Conservation (phyloP, 2,888 invertebrate species). For the Caenorhabditis sp. region DNA sequence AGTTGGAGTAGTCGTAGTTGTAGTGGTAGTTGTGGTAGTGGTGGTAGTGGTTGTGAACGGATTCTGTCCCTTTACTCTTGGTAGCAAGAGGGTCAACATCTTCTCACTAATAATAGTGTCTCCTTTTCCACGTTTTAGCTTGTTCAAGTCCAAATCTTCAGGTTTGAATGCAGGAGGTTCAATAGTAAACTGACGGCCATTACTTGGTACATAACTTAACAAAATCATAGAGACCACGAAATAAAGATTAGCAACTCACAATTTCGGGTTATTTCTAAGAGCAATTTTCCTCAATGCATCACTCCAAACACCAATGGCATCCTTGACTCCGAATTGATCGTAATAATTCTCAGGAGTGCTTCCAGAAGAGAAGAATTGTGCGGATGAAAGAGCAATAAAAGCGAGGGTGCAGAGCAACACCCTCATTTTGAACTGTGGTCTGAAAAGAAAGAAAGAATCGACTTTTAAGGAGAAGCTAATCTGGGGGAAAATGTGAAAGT, state of each 20-base stretch:
- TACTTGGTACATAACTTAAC: slow-evolving; percentile 50
- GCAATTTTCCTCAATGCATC: slow-evolving; percentile 64
- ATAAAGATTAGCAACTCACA: slow-evolving; percentile 15
- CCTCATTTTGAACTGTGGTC: slow-evolving; percentile 25
- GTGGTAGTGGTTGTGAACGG: slow-evolving; percentile 58
- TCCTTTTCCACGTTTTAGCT: slow-evolving; percentile 60
- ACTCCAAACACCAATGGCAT: slow-evolving; percentile 66
- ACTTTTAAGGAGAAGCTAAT: slow-evolving; percentile 16
- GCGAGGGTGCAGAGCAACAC: slow-evolving; percentile 47
- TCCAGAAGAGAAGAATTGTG: slow-evolving; percentile 51
- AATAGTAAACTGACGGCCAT: slow-evolving; percentile 40
- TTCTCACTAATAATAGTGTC: slow-evolving; percentile 69
- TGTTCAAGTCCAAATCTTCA: slow-evolving; percentile 43
- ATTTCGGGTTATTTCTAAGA: slow-evolving; percentile 55
- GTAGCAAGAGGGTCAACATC: slow-evolving; percentile 64
- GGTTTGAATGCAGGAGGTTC: slow-evolving; percentile 50
- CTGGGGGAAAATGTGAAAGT: slow-evolving; percentile 51
- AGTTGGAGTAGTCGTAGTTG: slow-evolving; percentile 35
- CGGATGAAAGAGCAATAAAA: slow-evolving; percentile 26
- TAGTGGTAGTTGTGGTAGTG: slow-evolving; percentile 33
- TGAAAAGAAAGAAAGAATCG: slow-evolving; percentile 7
- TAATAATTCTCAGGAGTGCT: slow-evolving; percentile 38
- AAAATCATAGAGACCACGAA: neutral
- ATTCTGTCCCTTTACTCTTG: slow-evolving; percentile 61
- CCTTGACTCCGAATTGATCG: slow-evolving; percentile 66